A percentile compares a stretch with the other conserved stretches of the same genome.
These are phyloP conservation scores for Gerris buenoi DNA, from an alignment of 1,140 invertebrate species.

Conservation along the genomic window DNA sequence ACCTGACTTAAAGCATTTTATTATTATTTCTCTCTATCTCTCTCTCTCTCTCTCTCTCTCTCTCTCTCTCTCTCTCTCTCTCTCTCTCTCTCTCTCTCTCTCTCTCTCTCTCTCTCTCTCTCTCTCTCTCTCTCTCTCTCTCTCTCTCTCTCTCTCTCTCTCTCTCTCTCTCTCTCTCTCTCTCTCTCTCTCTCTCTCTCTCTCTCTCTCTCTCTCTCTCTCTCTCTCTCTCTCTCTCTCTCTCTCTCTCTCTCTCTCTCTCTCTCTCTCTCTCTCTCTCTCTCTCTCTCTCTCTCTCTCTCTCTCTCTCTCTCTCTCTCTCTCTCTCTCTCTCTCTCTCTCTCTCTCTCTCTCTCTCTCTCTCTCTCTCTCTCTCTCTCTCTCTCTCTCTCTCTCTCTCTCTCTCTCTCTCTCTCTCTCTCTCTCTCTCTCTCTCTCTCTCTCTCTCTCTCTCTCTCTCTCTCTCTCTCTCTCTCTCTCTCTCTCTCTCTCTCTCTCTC, in stretches of 20 bases:
- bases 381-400: conserved; percentile 19
- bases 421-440: conserved; percentile 14
- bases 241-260: conserved; percentile 12
- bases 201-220: conserved; percentile 16
- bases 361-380: conserved; percentile 18
- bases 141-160: conserved; percentile 9
- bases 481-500: conserved; percentile 5
- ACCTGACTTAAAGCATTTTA: too few relatives aligned
- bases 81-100: conserved; percentile 10
- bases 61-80: conserved; percentile 14
- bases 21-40: conserved; percentile 2
- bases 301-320: background rate
- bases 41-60: conserved; percentile 12
- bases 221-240: conserved; percentile 12
- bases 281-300: conserved; percentile 6
- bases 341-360: conserved; percentile 10
- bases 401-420: conserved; percentile 19
- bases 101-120: conserved; percentile 14
- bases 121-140: conserved; percentile 12
- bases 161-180: background rate
- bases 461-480: conserved; percentile 15
- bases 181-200: conserved; percentile 6
- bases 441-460: conserved; percentile 8
- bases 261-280: conserved; percentile 12
- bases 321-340: conserved; percentile 8